phyloP scores from a whole-genome alignment of 2,797 vertebrate species.

The Hephaestus fuliginosus region DNA sequence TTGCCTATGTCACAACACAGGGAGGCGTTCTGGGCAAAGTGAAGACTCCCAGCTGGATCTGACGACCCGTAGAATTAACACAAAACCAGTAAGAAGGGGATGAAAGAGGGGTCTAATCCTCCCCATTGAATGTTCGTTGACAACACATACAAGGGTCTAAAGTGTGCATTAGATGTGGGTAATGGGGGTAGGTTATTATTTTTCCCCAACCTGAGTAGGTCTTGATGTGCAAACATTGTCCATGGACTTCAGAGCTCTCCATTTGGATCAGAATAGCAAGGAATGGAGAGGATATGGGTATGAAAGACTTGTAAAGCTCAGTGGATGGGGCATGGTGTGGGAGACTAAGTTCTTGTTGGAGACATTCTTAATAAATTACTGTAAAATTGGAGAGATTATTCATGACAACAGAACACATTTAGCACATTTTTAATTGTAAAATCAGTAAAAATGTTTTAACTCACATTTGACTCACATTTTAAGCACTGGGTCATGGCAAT shows the following conservation, averaged over 20 bases:
- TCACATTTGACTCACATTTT: neutral
- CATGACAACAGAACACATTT: neutral
- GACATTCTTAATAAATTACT: neutral
- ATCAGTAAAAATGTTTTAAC: too few species aligned
- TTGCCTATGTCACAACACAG: conserved; percentile 75
- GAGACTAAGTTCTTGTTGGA: neutral
- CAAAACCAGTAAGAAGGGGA: conserved; percentile 75
- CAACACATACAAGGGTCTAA: conserved; percentile 67
- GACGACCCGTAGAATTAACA: conserved; percentile 75
- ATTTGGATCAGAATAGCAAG: conserved; percentile 36
- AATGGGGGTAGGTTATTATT: conserved; percentile 78
- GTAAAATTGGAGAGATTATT: neutral
- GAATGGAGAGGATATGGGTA: conserved; percentile 27
- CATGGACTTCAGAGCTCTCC: conserved; percentile 48
- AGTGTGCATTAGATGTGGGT: conserved; percentile 79
- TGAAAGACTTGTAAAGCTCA: conserved; percentile 16
- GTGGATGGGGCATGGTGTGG: neutral
- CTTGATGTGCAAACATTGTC: conserved; percentile 57
- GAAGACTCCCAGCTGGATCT: conserved; percentile 78
- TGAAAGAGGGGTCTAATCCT: conserved; percentile 82
- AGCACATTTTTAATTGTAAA: neutral
- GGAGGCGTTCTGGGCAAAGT: conserved; percentile 65
- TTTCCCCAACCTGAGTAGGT: conserved; percentile 42
- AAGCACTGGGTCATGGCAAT: neutral
- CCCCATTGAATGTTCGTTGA: conserved; percentile 64